Evolutionary conservation across 2,888 invertebrate species (phyloP), one percentile per base, ranked within the genome.

Genomic region (Rhimphoctona megacephalus): DNA sequence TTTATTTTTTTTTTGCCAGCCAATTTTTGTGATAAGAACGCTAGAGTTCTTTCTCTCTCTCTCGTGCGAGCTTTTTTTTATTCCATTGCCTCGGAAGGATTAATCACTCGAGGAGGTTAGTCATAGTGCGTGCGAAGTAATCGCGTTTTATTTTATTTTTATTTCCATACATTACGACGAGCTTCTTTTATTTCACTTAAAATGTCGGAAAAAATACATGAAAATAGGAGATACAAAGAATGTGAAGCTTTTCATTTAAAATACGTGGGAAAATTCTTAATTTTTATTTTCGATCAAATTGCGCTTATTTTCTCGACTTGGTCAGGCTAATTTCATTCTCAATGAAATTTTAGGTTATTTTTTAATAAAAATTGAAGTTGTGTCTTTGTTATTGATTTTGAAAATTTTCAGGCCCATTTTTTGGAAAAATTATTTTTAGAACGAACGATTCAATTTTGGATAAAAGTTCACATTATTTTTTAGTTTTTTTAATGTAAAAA

Each of bases 61-160:
- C 30, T 54, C 33, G 57, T 36, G 77, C 14, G 9, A 14, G 57
- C 17, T 54, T 76, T 80, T 69, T 66, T 70, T 78, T 69, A 8
- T 17, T 54, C 17, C 39, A 46, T 66, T 80, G 66, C 46, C 61
- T 61, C 49, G 30, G 30, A 77, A 54, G 81, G 77, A 86, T 86
- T 86, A 86, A 86, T 83, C 86, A 86, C 67, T 43, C 57, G 61
- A 33, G 64, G 61, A 64, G 76, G 73, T 86, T 86, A 86, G 86
- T 86, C 86, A 86, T 81, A 77, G 70, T 76, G 73, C 25, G 74
- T 69, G 52, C 39, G 17, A 49, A 61, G 46, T 49, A 54, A 73
- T 81, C 81, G 39, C 52, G 46, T 52, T 80, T 52, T 61, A 17
- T 64, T 70, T 64, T 61, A 17, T 72, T 54, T 30, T 43, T 69